A percentile compares a stretch with the other conserved stretches of the same genome.
Conservation (phyloP, 2,113 vertebrate genomes). For the Archocentrus centrarchus region DNA sequence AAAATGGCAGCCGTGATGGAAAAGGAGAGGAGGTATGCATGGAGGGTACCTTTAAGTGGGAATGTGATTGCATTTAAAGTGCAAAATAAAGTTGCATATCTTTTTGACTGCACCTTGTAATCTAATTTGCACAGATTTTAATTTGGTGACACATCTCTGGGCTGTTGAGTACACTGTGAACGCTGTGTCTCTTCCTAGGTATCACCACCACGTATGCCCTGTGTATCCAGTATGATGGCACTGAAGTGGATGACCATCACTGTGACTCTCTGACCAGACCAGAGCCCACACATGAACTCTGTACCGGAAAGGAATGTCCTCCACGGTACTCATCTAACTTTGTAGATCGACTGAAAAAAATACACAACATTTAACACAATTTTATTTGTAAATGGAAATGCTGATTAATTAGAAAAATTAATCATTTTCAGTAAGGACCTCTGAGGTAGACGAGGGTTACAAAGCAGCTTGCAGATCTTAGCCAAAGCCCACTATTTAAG, state of each 20-base stretch:
- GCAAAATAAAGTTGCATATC: too few relatives aligned
- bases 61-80: too few relatives aligned
- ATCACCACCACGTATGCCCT: conserved; percentile 86
- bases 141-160: too few relatives aligned
- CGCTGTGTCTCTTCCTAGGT: conserved; percentile 72
- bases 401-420: neutral
- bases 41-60: too few relatives aligned
- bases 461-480: too few relatives aligned
- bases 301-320: conserved; percentile 88
- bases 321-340: conserved; percentile 80
- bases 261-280: conserved; percentile 88
- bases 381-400: neutral
- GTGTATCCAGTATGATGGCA: conserved; percentile 87
- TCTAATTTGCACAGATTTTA: neutral
- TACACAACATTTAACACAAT: fast-evolving
- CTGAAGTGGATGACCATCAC: conserved; percentile 86
- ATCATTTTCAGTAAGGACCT: neutral
- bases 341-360: neutral
- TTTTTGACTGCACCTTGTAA: too few relatives aligned
- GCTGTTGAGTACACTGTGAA: neutral
- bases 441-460: neutral
- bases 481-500: too few relatives aligned
- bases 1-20: too few relatives aligned
- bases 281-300: conserved; percentile 89
- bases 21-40: too few relatives aligned